Evolutionary conservation across 2,113 vertebrate species (phyloP), one percentile per base, ranked within the genome.

Genomic region (Heterotilapia buettikoferi): DNA sequence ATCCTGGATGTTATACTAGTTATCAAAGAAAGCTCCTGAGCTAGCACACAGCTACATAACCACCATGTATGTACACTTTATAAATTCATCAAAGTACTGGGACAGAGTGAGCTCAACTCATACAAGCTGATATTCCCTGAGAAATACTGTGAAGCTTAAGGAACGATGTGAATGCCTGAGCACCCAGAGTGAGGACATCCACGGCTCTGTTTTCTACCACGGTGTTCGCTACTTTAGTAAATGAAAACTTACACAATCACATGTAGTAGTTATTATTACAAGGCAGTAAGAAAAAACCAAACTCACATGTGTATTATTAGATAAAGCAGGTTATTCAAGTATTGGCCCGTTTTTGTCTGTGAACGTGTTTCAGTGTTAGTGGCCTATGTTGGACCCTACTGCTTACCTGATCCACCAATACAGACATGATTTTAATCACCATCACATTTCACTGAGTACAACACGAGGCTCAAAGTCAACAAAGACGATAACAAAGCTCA

Each of bases 241-340:
- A 61, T 0, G 29, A 3, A 61, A 61, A 33, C n/a, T 2, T 54
- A 12, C 10, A 2, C 9, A 21, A 12, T 24, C 10, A 54, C 29
- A 33, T 19, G 57, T 61, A 6, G 57, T 1, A 61, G 57, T 33
- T 19, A 33, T 61, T 61, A 2, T 33, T 1, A 18, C 57, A 6
- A 6, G 57, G 26, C 8, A 61, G 57, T 31, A 1, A 31, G 14
- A 31, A 18, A 3, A 31, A 61, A 61, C 0, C 26, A 18, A 61
- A 18, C 26, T 61, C 16, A 9, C 7, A 2, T 10, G 26, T 31
- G 3, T 11, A 40, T 18, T 61, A 6, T 19, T 33, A 33, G 59
- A 11, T 33, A 0, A 19, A 19, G 16, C 59, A 63, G 29, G 16
- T 33, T 11, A 0, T 33, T 19, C 29, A 0, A 33, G 5, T 31